A percentile compares a stretch with the other conserved stretches of the same genome.
Conservation (phyloP, 2,888 invertebrate species). For the Timema cristinae region DNA sequence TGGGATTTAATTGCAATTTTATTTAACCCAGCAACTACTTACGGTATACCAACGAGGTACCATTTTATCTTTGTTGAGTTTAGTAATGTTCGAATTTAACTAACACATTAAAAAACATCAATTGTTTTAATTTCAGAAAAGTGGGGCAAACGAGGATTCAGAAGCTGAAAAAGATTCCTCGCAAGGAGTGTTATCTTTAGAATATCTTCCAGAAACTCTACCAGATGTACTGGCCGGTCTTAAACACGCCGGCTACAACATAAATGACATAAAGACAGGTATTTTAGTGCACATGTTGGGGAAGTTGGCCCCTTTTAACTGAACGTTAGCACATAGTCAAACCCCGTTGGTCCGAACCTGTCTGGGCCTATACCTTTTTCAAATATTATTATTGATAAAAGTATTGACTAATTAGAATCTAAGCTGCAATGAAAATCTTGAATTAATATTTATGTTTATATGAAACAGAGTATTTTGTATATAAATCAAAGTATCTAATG, state of each 20-base stretch:
- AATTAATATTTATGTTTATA: neutral
- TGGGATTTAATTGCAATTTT: too few species aligned
- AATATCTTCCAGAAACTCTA: slow-evolving; percentile 81
- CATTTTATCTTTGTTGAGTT: too few species aligned
- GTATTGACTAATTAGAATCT: too few species aligned
- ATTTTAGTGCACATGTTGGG: slow-evolving; percentile 25
- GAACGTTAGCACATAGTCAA: neutral
- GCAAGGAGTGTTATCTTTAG: slow-evolving; percentile 76
- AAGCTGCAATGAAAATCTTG: too few species aligned
- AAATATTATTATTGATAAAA: slow-evolving; percentile 36
- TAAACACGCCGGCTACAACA: slow-evolving; percentile 66
- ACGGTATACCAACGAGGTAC: too few species aligned
- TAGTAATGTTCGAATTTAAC: too few species aligned
- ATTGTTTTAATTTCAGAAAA: too few species aligned
- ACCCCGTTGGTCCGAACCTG: neutral
- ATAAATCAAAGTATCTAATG: neutral
- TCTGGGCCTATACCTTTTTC: neutral
- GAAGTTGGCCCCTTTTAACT: neutral
- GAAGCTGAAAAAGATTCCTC: slow-evolving; percentile 73
- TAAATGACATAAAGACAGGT: slow-evolving; percentile 60
- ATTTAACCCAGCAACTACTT: too few species aligned
- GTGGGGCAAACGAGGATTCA: too few species aligned
- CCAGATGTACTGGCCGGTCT: slow-evolving; percentile 79
- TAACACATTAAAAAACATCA: too few species aligned
- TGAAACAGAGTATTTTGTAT: neutral